phyloP scores from a whole-genome alignment of 2,113 vertebrate species.

The Ardeotis arabs region DNA sequence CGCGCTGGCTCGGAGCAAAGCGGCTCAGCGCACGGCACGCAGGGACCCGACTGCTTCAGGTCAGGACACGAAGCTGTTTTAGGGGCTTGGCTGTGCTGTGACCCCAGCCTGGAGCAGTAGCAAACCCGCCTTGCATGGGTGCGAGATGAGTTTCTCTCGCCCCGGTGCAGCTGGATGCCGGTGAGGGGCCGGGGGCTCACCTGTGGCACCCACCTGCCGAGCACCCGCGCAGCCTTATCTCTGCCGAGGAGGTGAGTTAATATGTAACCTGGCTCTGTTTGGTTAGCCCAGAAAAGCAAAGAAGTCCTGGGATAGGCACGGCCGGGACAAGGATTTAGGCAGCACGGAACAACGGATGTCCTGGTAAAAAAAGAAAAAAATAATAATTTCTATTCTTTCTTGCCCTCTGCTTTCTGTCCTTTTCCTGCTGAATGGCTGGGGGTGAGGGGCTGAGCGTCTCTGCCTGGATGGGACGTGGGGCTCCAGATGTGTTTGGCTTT shows the following conservation, averaged over 20 bases:
- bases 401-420: not conserved
- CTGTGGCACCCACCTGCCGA: not conserved
- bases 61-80: fast-evolving
- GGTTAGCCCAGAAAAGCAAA: constrained; percentile 31
- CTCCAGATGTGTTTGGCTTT: not conserved
- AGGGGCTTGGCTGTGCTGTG: not conserved
- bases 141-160: not conserved
- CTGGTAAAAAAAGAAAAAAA: not conserved
- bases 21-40: not conserved
- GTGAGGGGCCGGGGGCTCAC: not conserved
- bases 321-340: not conserved
- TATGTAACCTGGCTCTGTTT: constrained; percentile 63
- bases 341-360: not conserved
- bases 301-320: constrained; percentile 5
- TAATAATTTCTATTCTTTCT: not conserved
- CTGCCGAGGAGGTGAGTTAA: constrained; percentile 55
- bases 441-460: not conserved
- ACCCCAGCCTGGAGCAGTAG: not conserved
- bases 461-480: not conserved
- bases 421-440: not conserved
- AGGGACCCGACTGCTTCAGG: not conserved
- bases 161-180: not conserved
- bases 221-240: not conserved
- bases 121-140: fast-evolving
- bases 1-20: not conserved